A percentile compares a stretch with the other conserved stretches of the same genome.
Evolutionary conservation across 2,797 vertebrate species (phyloP).

Genomic region (Phrynocephalus forsythii): DNA sequence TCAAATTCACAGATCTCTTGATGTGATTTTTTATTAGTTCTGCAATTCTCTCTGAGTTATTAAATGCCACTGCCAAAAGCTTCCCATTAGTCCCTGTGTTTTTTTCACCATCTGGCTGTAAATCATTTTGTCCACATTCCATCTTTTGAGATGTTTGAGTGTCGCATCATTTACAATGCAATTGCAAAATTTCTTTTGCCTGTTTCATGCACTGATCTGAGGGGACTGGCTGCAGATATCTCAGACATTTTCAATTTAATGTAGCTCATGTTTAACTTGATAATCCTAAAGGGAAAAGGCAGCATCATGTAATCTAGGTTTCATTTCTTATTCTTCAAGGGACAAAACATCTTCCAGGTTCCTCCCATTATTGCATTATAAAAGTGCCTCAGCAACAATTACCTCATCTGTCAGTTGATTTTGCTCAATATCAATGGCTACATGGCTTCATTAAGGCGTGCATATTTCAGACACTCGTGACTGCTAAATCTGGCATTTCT

Average conservation of each 20-base stretch:
- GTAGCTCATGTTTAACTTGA: conserved; percentile 2
- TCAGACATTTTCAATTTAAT: not conserved
- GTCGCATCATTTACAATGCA: conserved; percentile 27
- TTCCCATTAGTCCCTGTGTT: conserved; percentile 39
- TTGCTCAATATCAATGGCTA: not conserved
- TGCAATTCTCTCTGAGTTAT: conserved; percentile 36
- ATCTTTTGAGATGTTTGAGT: conserved; percentile 34
- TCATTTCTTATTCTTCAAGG: conserved; percentile 13
- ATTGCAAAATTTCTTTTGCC: conserved; percentile 40
- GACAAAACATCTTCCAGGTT: conserved; percentile 5
- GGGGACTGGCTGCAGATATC: not conserved
- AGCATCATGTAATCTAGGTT: not conserved
- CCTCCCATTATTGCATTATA: not conserved
- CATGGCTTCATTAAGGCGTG: not conserved
- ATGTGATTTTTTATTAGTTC: conserved; percentile 17
- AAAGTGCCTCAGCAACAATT: not conserved
- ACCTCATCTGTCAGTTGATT: not conserved
- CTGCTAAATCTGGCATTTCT: not conserved
- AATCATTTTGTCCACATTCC: conserved; percentile 36
- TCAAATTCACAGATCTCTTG: not conserved
- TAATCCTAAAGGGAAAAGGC: not conserved
- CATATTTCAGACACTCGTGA: not conserved
- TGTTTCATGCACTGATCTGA: conserved; percentile 11
- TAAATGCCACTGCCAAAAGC: conserved; percentile 39
- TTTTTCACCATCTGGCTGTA: conserved; percentile 35